Evolutionary conservation across 2,113 vertebrate species (phyloP).

Genomic region (Rhea americana): DNA sequence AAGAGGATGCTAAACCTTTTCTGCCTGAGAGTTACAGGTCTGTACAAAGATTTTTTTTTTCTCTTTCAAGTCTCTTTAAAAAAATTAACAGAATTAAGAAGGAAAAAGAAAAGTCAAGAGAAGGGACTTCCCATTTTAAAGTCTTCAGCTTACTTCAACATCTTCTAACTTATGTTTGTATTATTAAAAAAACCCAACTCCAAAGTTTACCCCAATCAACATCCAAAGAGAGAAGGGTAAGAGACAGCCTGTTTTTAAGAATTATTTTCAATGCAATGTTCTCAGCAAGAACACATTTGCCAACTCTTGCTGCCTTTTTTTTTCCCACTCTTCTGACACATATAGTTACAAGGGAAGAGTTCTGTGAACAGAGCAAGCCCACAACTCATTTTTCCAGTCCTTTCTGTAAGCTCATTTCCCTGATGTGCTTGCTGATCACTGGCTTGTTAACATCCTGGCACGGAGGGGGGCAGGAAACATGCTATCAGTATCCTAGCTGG

Average conservation of each 20-base stretch:
- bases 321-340: background rate
- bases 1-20: background rate
- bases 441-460: rapidly evolving
- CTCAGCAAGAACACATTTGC: background rate
- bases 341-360: background rate
- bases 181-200: background rate
- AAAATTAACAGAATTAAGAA: background rate
- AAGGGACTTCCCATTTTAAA: background rate
- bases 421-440: background rate
- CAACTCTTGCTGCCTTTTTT: background rate
- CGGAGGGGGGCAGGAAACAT: background rate
- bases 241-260: background rate
- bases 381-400: background rate
- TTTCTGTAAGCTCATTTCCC: background rate
- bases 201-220: background rate
- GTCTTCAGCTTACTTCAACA: background rate
- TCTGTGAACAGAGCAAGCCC: background rate
- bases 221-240: background rate
- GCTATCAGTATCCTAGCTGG: background rate
- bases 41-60: background rate
- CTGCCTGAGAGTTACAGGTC: background rate
- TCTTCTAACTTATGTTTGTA: no score
- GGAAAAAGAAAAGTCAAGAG: background rate
- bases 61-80: background rate
- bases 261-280: background rate